A percentile compares a stretch with the other conserved stretches of the same genome.
Conservation (phyloP, 2,113 vertebrate species). For the Malurus cyaneus region DNA sequence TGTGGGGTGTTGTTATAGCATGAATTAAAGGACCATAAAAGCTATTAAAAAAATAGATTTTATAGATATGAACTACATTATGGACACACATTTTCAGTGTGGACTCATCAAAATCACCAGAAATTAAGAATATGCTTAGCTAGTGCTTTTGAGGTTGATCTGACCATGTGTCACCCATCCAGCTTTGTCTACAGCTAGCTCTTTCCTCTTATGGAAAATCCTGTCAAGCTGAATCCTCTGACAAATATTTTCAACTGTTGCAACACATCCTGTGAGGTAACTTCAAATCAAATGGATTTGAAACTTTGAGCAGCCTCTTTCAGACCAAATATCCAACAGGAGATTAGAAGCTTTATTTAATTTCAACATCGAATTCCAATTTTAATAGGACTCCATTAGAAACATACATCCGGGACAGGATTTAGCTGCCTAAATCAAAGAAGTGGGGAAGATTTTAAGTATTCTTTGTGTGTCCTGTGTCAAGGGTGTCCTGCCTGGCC, state of each 20-base stretch:
- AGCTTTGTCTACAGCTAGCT: background rate
- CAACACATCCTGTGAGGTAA: background rate
- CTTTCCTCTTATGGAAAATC: background rate
- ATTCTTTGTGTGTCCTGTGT: background rate
- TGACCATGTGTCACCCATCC: background rate
- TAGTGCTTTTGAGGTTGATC: slow-evolving; percentile 9
- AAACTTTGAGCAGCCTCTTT: background rate
- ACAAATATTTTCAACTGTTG: background rate
- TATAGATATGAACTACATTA: slow-evolving; percentile 48
- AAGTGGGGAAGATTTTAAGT: background rate
- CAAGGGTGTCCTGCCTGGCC: background rate
- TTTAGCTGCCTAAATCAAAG: background rate
- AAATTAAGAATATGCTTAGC: background rate
- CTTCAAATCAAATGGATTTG: background rate
- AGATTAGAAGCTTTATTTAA: background rate
- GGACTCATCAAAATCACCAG: slow-evolving; percentile 34
- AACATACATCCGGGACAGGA: background rate
- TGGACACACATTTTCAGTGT: background rate
- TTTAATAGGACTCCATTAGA: background rate
- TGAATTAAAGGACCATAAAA: slow-evolving; percentile 62
- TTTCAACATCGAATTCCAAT: background rate
- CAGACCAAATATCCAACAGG: background rate
- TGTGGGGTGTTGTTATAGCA: slow-evolving; percentile 5
- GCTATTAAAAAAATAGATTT: background rate
- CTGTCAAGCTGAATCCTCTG: background rate